Evolutionary conservation across 1,140 invertebrate genomes (phyloP).

Genomic region (Spodoptera litura): DNA sequence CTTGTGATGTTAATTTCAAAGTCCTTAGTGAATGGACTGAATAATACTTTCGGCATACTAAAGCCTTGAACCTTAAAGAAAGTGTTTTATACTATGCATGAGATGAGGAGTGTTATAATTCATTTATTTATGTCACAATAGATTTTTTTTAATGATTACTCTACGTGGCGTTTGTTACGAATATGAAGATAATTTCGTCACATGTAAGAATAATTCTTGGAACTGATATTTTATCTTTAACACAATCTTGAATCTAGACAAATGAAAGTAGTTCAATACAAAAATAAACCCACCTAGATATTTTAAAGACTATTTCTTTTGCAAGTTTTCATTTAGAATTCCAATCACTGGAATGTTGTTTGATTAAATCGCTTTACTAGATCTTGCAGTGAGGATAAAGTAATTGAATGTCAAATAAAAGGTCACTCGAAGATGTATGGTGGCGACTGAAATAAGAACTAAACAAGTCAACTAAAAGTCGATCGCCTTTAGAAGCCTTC

Average conservation of each 20-base stretch:
- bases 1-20: constrained; percentile 39
- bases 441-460: constrained; percentile 40
- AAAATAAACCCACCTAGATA: constrained; percentile 1
- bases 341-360: constrained; percentile 25
- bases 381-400: constrained; percentile 38
- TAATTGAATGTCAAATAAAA: constrained; percentile 44
- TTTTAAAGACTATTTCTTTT: constrained; percentile 19
- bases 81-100: constrained; percentile 19
- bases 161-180: too few relatives aligned
- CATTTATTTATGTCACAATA: too few relatives aligned
- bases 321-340: constrained; percentile 29
- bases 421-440: constrained; percentile 41
- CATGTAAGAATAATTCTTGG: too few relatives aligned
- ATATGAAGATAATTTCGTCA: too few relatives aligned
- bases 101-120: background rate
- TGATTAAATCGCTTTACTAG: constrained; percentile 41
- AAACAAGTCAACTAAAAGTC: constrained; percentile 46
- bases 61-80: background rate
- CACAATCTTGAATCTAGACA: background rate
- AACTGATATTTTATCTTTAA: too few relatives aligned
- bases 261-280: background rate
- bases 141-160: too few relatives aligned
- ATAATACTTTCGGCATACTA: background rate
- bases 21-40: background rate
- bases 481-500: constrained; percentile 39